These are phyloP conservation scores for Paraescarpia echinospica DNA, from an alignment of 1,140 invertebrate species.

Conservation along the genomic window DNA sequence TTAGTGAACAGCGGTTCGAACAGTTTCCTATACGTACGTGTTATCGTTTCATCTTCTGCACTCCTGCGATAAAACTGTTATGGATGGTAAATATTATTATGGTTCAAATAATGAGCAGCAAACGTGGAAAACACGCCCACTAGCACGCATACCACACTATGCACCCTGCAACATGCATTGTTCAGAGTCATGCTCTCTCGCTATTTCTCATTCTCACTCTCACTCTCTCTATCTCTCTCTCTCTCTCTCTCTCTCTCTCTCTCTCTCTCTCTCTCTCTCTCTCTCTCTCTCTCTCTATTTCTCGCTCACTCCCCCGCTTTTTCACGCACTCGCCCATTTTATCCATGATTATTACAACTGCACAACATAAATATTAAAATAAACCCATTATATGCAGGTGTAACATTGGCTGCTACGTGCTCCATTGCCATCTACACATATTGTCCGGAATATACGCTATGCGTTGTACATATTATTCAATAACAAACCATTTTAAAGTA, in stretches of 20 bases:
- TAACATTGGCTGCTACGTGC: neutral
- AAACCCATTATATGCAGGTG: neutral
- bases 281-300: too few species aligned
- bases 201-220: too few species aligned
- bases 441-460: neutral
- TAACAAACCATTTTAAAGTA: neutral
- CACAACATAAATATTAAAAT: too few species aligned
- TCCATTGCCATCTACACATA: neutral
- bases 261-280: too few species aligned
- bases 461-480: neutral
- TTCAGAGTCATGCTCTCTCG: too few species aligned
- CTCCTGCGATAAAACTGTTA: neutral
- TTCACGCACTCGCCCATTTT: too few species aligned
- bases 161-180: too few species aligned
- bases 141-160: too few species aligned
- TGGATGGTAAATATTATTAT: neutral
- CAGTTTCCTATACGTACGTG: neutral
- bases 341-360: too few species aligned
- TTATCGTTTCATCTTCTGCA: neutral
- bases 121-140: neutral
- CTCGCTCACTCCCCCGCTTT: too few species aligned
- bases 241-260: too few species aligned
- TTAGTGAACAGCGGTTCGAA: neutral
- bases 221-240: too few species aligned
- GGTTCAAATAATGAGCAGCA: neutral